Conservation (phyloP, 1,140 invertebrate genomes). For the Monochamus saltuarius region DNA sequence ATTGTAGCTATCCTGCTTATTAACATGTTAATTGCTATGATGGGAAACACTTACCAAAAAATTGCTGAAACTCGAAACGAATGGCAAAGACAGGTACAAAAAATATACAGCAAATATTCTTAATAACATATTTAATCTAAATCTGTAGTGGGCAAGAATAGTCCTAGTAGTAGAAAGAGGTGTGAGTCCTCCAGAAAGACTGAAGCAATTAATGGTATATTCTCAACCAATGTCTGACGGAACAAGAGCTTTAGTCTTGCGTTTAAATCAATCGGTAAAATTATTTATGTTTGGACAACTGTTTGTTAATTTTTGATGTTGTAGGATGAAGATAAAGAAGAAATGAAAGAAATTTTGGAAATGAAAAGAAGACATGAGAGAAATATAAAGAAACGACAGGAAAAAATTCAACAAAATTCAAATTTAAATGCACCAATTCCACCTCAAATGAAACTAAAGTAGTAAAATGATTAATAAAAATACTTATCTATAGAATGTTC, state of each 20-base stretch:
- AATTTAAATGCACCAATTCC: background rate
- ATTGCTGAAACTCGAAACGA: constrained; percentile 97
- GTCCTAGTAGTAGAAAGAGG: constrained; percentile 95
- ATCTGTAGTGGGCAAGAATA: constrained; percentile 89
- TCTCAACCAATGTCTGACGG: constrained; percentile 96
- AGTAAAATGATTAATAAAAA: no score
- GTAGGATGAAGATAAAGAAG: constrained; percentile 87
- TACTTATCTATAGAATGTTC: no score
- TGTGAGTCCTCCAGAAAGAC: constrained; percentile 81
- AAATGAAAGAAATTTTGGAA: constrained; percentile 91
- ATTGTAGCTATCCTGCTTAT: constrained; percentile 93
- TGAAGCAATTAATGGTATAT: constrained; percentile 84
- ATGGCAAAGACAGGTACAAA: constrained; percentile 89
- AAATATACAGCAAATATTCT: background rate
- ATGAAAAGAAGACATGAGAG: constrained; percentile 83
- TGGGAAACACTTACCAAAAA: constrained; percentile 98
- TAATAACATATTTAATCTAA: constrained; percentile 6
- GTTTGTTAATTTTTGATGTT: constrained; percentile 33
- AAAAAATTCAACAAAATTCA: constrained; percentile 19
- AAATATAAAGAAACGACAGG: constrained; percentile 67
- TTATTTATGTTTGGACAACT: background rate
- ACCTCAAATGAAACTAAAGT: no score
- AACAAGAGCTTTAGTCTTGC: constrained; percentile 79
- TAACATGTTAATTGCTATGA: constrained; percentile 99
- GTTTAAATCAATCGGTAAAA: constrained; percentile 77